Evolutionary conservation across 30 jellyfish, hydroid and myxozoan genomes (phyloP).

Genomic region (Haliclystus octoradiatus): DNA sequence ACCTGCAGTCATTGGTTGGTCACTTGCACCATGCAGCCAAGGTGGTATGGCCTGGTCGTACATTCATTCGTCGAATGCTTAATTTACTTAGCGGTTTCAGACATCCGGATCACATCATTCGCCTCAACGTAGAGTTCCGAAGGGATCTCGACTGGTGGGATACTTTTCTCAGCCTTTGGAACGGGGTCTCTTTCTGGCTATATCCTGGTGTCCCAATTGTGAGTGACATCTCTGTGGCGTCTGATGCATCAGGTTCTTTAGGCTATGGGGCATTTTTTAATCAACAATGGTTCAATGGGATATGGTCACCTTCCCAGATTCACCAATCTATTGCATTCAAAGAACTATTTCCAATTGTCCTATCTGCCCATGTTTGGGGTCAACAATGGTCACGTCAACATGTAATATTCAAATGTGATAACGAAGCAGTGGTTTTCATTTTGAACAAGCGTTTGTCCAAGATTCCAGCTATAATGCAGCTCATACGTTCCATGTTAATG

Average conservation of each 20-base stretch:
- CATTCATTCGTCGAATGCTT: background rate
- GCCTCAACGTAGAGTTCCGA: background rate
- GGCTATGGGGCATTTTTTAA: conserved; percentile 3
- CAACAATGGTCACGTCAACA: background rate
- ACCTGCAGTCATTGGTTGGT: background rate
- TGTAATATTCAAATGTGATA: background rate
- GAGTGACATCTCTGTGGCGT: background rate
- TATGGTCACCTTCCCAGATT: background rate
- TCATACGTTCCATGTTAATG: no score
- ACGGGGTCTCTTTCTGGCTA: background rate
- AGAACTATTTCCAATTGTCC: conserved; percentile 13
- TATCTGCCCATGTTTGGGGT: conserved; percentile 18
- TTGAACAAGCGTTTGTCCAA: no score
- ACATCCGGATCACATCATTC: background rate
- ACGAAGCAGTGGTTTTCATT: conserved; percentile 8
- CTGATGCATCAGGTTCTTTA: conserved; percentile 9
- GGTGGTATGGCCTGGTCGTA: conserved; percentile 1
- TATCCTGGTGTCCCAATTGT: background rate
- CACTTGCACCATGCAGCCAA: background rate
- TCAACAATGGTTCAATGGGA: conserved; percentile 3
- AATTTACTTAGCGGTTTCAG: background rate
- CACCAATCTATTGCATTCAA: background rate
- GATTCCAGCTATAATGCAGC: no score
- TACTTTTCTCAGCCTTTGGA: conserved; percentile 1
- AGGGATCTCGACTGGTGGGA: conserved; percentile 7